Conservation (phyloP, 2,888 invertebrate species). For the Acrobasis suavella region DNA sequence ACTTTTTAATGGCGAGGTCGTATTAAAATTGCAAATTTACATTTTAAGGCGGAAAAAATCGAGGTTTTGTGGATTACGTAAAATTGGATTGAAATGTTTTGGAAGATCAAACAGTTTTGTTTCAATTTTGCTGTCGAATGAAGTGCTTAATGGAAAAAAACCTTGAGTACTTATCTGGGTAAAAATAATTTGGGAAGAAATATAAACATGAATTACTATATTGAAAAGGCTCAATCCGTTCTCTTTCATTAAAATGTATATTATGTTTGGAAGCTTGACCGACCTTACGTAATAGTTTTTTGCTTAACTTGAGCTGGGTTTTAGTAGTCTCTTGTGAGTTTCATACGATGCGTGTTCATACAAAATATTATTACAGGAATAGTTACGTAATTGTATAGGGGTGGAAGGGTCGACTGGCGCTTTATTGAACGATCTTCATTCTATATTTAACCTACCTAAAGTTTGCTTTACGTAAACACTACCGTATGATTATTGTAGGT, state of each 20-base stretch:
- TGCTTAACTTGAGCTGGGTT: conserved; percentile 15
- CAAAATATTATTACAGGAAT: conserved; percentile 2
- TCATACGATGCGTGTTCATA: not conserved
- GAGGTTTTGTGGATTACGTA: conserved; percentile 12
- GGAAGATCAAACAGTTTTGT: conserved; percentile 9
- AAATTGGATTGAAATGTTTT: conserved; percentile 4
- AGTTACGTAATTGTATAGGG: conserved; percentile 3
- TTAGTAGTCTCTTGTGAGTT: not conserved
- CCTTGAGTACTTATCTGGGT: not conserved
- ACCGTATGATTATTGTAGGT: too few relatives aligned
- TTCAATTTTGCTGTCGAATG: conserved; percentile 1
- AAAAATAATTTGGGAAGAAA: not conserved
- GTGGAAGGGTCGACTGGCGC: not conserved
- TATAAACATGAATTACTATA: not conserved
- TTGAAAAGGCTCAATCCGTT: not conserved
- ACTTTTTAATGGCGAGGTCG: conserved; percentile 29
- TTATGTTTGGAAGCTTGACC: conserved; percentile 8
- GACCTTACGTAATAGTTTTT: conserved; percentile 15
- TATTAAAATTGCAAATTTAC: conserved; percentile 32
- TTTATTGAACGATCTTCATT: not conserved
- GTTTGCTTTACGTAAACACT: too few relatives aligned
- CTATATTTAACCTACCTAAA: too few relatives aligned
- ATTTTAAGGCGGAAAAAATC: conserved; percentile 16
- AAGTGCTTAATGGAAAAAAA: conserved; percentile 8
- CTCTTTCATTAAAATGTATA: conserved; percentile 7